Base-by-base conservation (phyloP, 2,888 invertebrate species). In the Synanthedon tipuliformis region DNA sequence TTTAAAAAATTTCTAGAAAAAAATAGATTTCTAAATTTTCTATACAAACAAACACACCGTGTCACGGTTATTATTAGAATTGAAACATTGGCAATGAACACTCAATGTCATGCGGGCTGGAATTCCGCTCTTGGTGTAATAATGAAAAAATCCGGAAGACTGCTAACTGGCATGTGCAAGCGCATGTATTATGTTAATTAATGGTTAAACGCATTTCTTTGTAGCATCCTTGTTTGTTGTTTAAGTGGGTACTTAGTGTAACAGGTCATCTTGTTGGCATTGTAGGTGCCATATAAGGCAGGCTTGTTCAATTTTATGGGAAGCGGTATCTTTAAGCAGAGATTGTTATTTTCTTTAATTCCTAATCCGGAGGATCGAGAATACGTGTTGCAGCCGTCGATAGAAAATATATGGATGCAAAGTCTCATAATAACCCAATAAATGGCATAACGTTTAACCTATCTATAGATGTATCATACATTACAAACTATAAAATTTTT, bases 121-220 rank as follows among this genome's bases (percentile, higher is more conserved):
- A 68, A 73, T 75, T 67, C 74, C 70, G 58, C 57, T 57, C 55
- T 59, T 60, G 56, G 61, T 59, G 61, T 69, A 63, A 67, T 61
- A 63, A 63, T 65, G 65, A 71, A 77, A 78, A 78, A 78, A 78
- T 78, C 73, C 78, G 79, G 79, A 80, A 80, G 75, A 68, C 55
- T 56, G 52, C 53, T 61, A 40, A 41, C 51, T 55, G 57, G 61
- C 64, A 65, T 71, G 69, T 63, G 69, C 68, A 60, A 55, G 68
- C 63, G 68, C 75, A 68, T 82, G 82, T 82, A 68, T 68, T 80
- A 85, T 85, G 84, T 61, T 74, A 85, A 85, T 82, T 71, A 69
- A 65, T 50, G 12, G 50, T 54, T 50, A 50, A 52, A 54, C 54
- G 52, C 55, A 54, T 51, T 48, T 27, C 49, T 49, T 49, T 49